phyloP scores from a whole-genome alignment of 1,140 invertebrate genomes.

The Drosophila kohkoa region DNA sequence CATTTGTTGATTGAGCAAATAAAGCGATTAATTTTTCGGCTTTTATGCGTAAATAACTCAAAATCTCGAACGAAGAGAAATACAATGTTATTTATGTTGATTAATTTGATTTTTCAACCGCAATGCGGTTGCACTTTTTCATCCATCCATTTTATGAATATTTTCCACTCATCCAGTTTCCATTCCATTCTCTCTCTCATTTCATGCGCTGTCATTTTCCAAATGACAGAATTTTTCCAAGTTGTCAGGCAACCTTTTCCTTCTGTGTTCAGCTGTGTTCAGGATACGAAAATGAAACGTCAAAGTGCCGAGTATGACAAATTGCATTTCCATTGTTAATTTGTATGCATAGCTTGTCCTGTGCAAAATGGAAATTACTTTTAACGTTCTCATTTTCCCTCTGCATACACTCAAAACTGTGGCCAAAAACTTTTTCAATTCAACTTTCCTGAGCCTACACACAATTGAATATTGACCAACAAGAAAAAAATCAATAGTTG shows the following conservation, averaged over 20 bases:
- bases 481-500: slow-evolving; percentile 57
- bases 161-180: slow-evolving; percentile 22
- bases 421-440: slow-evolving; percentile 44
- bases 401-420: background rate
- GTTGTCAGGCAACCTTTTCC: slow-evolving; percentile 40
- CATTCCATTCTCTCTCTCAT: slow-evolving; percentile 17
- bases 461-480: slow-evolving; percentile 23
- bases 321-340: slow-evolving; percentile 56
- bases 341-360: slow-evolving; percentile 46
- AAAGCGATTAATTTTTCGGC: slow-evolving; percentile 1
- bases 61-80: background rate
- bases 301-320: slow-evolving; percentile 52
- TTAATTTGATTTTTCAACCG: slow-evolving; percentile 45
- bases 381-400: slow-evolving; percentile 11
- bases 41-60: background rate
- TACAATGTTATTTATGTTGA: slow-evolving; percentile 4
- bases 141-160: background rate
- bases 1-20: background rate
- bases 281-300: slow-evolving; percentile 61
- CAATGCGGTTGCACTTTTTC: slow-evolving; percentile 32
- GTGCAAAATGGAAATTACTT: slow-evolving; percentile 35
- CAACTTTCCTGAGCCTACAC: slow-evolving; percentile 27
- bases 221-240: slow-evolving; percentile 42
- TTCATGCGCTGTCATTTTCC: slow-evolving; percentile 60
- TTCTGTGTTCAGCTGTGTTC: background rate